Evolutionary conservation across 1,140 invertebrate species (phyloP).

Genomic region (Drosophila sucinea): DNA sequence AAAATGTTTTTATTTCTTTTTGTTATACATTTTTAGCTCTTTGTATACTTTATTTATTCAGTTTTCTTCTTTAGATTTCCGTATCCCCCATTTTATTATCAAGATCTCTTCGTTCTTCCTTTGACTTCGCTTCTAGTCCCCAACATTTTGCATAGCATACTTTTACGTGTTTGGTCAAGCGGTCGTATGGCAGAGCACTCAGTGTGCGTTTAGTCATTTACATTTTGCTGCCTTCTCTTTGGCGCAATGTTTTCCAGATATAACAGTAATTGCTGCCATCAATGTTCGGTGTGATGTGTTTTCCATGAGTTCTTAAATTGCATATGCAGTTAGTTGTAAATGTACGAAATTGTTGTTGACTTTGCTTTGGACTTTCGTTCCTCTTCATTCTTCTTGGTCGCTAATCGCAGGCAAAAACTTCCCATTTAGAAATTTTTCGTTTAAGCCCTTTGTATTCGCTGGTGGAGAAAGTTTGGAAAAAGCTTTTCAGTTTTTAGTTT

Average conservation of each 20-base stretch:
- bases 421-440: constrained; percentile 39
- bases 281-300: constrained; percentile 2
- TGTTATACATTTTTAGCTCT: too few relatives aligned
- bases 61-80: too few relatives aligned
- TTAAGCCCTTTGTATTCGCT: constrained; percentile 17
- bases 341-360: constrained; percentile 35
- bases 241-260: constrained; percentile 38
- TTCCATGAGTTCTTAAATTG: constrained; percentile 38
- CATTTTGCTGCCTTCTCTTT: not conserved
- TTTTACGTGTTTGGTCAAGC: too few relatives aligned
- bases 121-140: too few relatives aligned
- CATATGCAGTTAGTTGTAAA: constrained; percentile 12
- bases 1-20: too few relatives aligned
- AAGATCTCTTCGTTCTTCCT: too few relatives aligned
- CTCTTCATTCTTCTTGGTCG: not conserved
- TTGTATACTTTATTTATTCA: too few relatives aligned
- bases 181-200: constrained; percentile 6
- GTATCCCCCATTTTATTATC: too few relatives aligned
- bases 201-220: not conserved
- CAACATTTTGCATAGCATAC: not conserved
- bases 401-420: constrained; percentile 42
- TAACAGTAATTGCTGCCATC: constrained; percentile 59
- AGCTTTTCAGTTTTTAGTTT: constrained; percentile 51
- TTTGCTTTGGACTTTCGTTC: constrained; percentile 18
- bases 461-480: constrained; percentile 55